Percentiles rank a stretch among this genome's conserved stretches.
These are phyloP conservation scores for Sycophila texana DNA, from an alignment of 2,888 invertebrate genomes.

Conservation along the genomic window DNA sequence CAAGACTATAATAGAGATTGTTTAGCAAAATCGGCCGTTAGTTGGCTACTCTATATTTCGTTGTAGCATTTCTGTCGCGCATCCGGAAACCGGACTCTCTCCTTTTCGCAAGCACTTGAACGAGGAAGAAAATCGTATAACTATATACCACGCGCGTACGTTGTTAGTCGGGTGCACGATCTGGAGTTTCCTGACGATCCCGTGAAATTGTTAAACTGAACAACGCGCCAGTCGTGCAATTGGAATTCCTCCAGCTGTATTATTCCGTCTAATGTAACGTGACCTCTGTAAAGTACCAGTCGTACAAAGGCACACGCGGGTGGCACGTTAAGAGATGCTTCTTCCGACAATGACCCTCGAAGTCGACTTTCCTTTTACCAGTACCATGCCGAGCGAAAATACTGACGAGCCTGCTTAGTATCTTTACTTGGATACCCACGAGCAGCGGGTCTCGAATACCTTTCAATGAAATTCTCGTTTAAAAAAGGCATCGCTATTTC, in stretches of 20 bases:
- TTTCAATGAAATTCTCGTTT: conserved; percentile 19
- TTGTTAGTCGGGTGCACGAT: too few relatives aligned
- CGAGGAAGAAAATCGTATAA: too few relatives aligned
- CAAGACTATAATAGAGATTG: too few relatives aligned
- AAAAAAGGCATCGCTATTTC: too few relatives aligned
- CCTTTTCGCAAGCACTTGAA: too few relatives aligned
- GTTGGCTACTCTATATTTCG: too few relatives aligned
- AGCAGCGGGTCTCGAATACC: conserved; percentile 18
- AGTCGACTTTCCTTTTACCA: conserved; percentile 58
- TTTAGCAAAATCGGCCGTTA: too few relatives aligned
- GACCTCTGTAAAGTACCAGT: conserved; percentile 50
- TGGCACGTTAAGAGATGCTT: conserved; percentile 29
- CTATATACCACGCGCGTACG: too few relatives aligned
- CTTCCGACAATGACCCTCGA: conserved; percentile 52
- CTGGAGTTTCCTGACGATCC: too few relatives aligned
- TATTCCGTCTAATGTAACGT: conserved; percentile 61
- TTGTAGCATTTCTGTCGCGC: too few relatives aligned
- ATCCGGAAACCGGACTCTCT: too few relatives aligned
- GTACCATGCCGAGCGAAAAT: neutral
- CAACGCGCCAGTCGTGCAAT: conserved; percentile 61
- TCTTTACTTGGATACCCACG: neutral
- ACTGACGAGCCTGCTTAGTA: neutral
- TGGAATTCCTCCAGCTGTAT: conserved; percentile 64
- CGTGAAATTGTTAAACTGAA: conserved; percentile 60
- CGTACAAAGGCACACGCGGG: conserved; percentile 53